Percentiles rank a stretch among this genome's conserved stretches.
These are phyloP conservation scores for Coregonus ussuriensis DNA, from an alignment of 2,797 vertebrate genomes.

Conservation along the genomic window DNA sequence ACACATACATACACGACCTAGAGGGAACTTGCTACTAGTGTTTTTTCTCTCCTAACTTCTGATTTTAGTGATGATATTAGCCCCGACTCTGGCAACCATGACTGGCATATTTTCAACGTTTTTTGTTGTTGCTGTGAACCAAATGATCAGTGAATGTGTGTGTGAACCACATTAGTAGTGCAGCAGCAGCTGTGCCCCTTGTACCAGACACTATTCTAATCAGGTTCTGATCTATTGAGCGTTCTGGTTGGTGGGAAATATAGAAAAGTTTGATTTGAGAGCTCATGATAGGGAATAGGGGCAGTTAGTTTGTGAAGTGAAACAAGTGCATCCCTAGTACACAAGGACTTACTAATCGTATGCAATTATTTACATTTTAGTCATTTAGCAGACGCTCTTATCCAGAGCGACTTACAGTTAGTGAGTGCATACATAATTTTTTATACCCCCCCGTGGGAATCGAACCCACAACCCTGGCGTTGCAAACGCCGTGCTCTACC, in stretches of 20 bases:
- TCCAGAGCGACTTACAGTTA: too few species aligned
- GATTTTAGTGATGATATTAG: background rate
- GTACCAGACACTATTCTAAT: background rate
- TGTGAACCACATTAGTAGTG: background rate
- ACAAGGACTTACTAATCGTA: too few species aligned
- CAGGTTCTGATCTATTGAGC: background rate
- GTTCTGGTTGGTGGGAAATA: background rate
- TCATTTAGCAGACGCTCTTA: too few species aligned
- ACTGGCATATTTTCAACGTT: conserved; percentile 12
- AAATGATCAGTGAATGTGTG: background rate
- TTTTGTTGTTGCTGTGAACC: background rate
- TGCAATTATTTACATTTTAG: too few species aligned
- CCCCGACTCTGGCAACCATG: background rate
- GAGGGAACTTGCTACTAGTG: background rate
- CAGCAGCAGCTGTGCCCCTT: background rate
- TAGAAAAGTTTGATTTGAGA: background rate
- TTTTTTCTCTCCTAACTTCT: conserved; percentile 5
- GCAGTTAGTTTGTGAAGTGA: background rate
- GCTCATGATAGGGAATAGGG: background rate
- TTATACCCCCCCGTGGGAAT: too few species aligned
- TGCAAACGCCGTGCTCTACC: too few species aligned
- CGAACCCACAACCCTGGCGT: too few species aligned
- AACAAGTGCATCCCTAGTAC: background rate
- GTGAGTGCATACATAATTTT: too few species aligned
- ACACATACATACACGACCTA: background rate